Evolutionary conservation across 2,888 invertebrate genomes (phyloP), one percentile per base, ranked within the genome.

Genomic region (Nomada ferruginata): DNA sequence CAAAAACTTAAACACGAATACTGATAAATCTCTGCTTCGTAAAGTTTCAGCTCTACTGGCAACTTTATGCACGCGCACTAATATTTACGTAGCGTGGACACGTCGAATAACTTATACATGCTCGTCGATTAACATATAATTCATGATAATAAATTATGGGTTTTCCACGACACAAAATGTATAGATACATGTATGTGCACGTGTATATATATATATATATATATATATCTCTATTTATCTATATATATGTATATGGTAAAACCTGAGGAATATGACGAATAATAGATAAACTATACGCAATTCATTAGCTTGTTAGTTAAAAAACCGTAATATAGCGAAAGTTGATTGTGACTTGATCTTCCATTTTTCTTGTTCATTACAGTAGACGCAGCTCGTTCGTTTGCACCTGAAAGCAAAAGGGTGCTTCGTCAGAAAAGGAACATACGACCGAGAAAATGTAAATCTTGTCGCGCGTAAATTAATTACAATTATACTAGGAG

Each of bases 321-420:
- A 82, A 80, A 80, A 79, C 78, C 79, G 79, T 79, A 79, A 84
- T 78, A 79, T 74, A 89, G 84, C 81, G 82, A 85, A 29, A 78
- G 83, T 79, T 75, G 64, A 79, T 76, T 80, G 57, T 77, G 64
- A 53, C 11, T 60, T 71, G 63, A 59, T 76, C 72, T 69, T 69
- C 26, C 52, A 70, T 75, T 72, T 69, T 26, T 26, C 55, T 42
- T 72, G 69, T 82, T 47, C 77, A 83, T 90, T 89, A 91, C 86
- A 90, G 87, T 72, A 89, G 76, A 75, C 79, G 87, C 42, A 87
- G 83, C 47, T 89, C 89, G 74, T 88, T 89, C 57, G 81, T 61
- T 77, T 83, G 79, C 75, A 87, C 87, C 91, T 90, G 86, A 59
- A 64, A 70, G 75, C 18, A 69, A 11, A 59, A 15, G 10, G 0